Evolutionary conservation across 2,888 invertebrate genomes (phyloP).

Genomic region (Brenthis hecate): DNA sequence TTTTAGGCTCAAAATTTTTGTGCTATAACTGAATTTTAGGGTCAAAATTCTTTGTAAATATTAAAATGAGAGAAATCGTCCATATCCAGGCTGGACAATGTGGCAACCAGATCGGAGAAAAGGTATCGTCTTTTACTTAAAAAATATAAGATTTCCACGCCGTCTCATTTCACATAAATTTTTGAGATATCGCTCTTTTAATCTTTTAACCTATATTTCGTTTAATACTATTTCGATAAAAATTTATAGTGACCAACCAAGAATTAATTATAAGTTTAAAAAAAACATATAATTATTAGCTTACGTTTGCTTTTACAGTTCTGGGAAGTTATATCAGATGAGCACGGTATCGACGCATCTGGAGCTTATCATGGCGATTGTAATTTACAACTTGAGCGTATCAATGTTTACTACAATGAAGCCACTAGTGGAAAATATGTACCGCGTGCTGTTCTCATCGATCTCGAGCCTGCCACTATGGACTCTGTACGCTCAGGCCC

Average conservation of each 20-base stretch:
- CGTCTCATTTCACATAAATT: too few species aligned
- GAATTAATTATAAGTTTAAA: too few species aligned
- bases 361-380: constrained; percentile 15
- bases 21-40: constrained; percentile 45
- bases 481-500: constrained; percentile 17
- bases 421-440: constrained; percentile 15
- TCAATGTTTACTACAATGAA: constrained; percentile 21
- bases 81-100: constrained; percentile 85
- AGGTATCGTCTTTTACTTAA: constrained; percentile 70
- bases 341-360: constrained; percentile 14
- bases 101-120: constrained; percentile 88
- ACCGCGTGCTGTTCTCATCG: constrained; percentile 16
- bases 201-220: too few species aligned
- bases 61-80: constrained; percentile 89
- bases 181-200: too few species aligned
- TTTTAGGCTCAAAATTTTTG: constrained; percentile 15
- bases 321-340: constrained; percentile 19
- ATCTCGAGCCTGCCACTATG: constrained; percentile 15
- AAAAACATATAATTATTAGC: too few species aligned
- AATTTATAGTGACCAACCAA: too few species aligned
- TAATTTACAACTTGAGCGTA: constrained; percentile 18
- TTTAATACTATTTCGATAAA: too few species aligned
- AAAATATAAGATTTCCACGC: not conserved
- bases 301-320: constrained; percentile 1
- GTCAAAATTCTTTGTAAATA: constrained; percentile 59